These are phyloP conservation scores for Strix aluco DNA, from an alignment of 2,113 vertebrate genomes.

Conservation along the genomic window DNA sequence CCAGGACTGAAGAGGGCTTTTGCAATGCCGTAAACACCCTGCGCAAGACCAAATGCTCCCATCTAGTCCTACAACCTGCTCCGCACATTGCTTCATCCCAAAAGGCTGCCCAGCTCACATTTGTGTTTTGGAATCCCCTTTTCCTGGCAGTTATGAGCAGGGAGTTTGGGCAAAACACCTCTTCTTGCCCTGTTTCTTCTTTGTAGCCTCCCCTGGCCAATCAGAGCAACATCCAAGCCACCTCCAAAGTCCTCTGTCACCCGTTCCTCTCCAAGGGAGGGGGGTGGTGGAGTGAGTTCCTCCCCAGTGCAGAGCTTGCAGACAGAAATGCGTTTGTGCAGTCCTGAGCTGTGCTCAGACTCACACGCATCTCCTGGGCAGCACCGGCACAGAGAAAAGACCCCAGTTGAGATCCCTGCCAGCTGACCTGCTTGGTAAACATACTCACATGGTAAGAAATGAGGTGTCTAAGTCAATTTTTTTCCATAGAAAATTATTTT, in stretches of 20 bases:
- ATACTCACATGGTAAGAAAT: not conserved
- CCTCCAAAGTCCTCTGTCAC: not conserved
- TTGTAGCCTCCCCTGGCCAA: not conserved
- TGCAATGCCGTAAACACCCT: not conserved
- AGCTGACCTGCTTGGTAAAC: not conserved
- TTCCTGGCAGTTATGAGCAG: not conserved
- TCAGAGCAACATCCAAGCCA: not conserved
- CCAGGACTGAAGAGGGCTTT: not conserved
- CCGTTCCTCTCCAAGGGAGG: not conserved
- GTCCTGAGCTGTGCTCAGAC: not conserved
- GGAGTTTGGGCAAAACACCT: not conserved
- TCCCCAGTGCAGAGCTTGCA: not conserved
- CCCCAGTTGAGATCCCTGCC: rapidly evolving
- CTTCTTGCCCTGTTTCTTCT: not conserved
- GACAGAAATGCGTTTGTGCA: not conserved
- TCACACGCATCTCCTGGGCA: rapidly evolving
- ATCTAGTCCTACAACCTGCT: not conserved
- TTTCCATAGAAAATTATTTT: not conserved
- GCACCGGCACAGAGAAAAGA: rapidly evolving
- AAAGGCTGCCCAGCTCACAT: not conserved
- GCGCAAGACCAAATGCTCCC: not conserved
- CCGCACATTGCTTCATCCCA: not conserved
- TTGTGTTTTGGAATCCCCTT: not conserved
- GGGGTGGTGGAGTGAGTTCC: not conserved
- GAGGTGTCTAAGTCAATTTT: not conserved